Base-by-base conservation (phyloP, 2,797 vertebrate species). In the Rhinoraja longicauda region DNA sequence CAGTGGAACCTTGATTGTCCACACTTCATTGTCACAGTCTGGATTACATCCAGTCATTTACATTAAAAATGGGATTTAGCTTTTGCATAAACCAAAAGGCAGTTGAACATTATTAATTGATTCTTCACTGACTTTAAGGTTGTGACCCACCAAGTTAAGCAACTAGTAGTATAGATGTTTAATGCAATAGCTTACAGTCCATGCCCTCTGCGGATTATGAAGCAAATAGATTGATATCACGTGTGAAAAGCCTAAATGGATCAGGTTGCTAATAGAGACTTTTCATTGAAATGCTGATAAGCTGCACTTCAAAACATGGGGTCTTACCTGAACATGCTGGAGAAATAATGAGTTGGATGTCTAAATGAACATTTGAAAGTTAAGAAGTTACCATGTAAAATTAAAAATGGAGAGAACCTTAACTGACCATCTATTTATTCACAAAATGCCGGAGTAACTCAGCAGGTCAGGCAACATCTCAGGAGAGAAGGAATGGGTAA, bases 11-110 rank as follows among this genome's bases (percentile, higher is more conserved):
- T 19, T 64, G 84, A 64, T 32, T 88, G 81, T 64, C 57, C 29
- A 36, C 59, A 64, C 59, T 62, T 26, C n/a, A 88, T 64, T 88
- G 21, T n/a, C 45, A 32, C 7, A 32, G 84, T 32, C 59, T 64
- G 59, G n/a, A 19, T 32, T 64, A 64, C 88, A 32, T 88, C 57
- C n/a, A 32, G 29, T 86, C 15, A 86, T 62, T 62, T 86, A 64
- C n/a, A 17, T 86, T 13, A 72, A n/a, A 17, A 6, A 15, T 15
- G 5, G 57, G 29, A 13, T 6, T 29, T 59, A n/a, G n/a, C 0
- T 64, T 81, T 86, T 86, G 82, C 84, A 32, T 88, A 64, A 84
- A 84, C 45, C 59, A 84, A 84, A 88, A 88, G 84, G 84, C 59
- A 62, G 19, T 32, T 64, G 59, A 88, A 59, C 62, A n/a, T 57